Evolutionary conservation across 2,113 vertebrate genomes (phyloP), one percentile per base, ranked within the genome.

Genomic region (Laticauda laticaudata): DNA sequence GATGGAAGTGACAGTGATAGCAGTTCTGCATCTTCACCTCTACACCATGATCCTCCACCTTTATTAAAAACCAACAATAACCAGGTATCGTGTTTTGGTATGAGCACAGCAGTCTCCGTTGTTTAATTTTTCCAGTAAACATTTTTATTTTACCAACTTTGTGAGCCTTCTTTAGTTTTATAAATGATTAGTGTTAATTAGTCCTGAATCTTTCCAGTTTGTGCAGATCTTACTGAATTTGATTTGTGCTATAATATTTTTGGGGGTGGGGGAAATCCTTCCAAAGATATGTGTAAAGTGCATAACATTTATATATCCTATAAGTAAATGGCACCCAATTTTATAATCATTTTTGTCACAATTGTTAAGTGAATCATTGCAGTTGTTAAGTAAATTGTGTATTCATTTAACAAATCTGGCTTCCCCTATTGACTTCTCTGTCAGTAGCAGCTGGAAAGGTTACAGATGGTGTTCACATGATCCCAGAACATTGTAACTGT

Each of bases 1-100:
- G 98, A 99, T 7, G 99, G 99, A 96, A 99, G 98, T 3, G 98
- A 99, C 94, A 99, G 98, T 94, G 99, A 98, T 69, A 98, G 98
- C 97, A 98, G 98, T 97, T 99, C 98, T 87, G 96, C 98, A n/a
- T 98, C 98, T 39, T 99, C 98, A 0, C 97, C 98, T 0, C 96
- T 97, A 8, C 97, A 90, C 61, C 98, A 97, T 5, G 98, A 99
- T 45, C 97, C 98, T 90, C 98, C 98, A 11, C 98, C 98, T 0
- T 96, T 98, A 45, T 96, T 98, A 94, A 88, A 99, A 96, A 99
- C 99, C 98, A 98, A 98, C 92, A 98, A 92, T 97, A 99, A 95
- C 95, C 99, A 99, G 98, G 99, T 99, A 98, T 95, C 86, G 11
- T 48, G 39, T 48, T 86, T 26, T 29, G 3, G 15, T 5, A 39